Evolutionary conservation across 2,113 vertebrate genomes (phyloP).

Genomic region (Callospermophilus lateralis): DNA sequence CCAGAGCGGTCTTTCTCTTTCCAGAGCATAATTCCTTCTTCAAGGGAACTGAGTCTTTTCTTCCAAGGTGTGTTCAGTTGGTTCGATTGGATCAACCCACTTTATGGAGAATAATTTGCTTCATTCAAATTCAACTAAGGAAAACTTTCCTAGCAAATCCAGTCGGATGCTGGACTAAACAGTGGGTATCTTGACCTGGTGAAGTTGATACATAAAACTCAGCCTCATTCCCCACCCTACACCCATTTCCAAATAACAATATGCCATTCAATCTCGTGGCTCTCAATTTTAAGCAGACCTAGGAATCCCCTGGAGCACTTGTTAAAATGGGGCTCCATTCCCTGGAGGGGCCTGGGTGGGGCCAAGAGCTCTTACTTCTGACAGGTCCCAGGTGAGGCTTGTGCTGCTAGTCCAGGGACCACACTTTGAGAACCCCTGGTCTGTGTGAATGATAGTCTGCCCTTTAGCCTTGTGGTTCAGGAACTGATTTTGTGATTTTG

Average conservation of each 20-base stretch:
- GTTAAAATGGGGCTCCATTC: background rate
- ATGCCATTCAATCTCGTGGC: background rate
- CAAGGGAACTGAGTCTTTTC: background rate
- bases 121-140: background rate
- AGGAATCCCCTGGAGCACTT: background rate
- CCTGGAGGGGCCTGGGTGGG: background rate
- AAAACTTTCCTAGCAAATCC: background rate
- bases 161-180: background rate
- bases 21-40: background rate
- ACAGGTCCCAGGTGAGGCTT: background rate
- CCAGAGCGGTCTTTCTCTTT: background rate
- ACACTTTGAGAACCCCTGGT: background rate
- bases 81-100: background rate
- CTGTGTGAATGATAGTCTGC: background rate
- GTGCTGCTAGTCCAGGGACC: background rate
- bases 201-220: background rate
- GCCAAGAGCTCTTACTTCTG: background rate
- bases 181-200: background rate
- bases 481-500: background rate
- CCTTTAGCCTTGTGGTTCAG: background rate
- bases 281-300: background rate
- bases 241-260: background rate
- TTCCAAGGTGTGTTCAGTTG: background rate
- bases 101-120: background rate
- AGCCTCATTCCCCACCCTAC: background rate